Conservation (phyloP, 2,113 vertebrate genomes). For the Stegastes partitus region DNA sequence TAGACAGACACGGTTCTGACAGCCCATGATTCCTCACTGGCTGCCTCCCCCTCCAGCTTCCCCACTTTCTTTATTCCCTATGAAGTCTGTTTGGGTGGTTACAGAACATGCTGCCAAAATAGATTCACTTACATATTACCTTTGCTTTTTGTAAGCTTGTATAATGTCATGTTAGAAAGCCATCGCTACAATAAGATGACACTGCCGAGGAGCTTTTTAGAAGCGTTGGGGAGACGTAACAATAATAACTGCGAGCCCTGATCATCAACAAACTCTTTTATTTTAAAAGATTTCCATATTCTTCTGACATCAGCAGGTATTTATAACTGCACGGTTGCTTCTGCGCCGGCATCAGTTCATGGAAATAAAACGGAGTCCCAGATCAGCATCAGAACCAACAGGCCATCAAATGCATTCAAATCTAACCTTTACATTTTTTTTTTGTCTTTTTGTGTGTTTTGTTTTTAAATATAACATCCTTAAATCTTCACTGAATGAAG, state of each 20-base stretch:
- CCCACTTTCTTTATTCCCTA: slow-evolving; percentile 77
- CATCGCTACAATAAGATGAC: slow-evolving; percentile 76
- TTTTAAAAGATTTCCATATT: slow-evolving; percentile 52
- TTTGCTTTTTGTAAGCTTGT: slow-evolving; percentile 79
- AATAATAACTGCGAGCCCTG: slow-evolving; percentile 65
- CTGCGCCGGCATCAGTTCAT: slow-evolving; percentile 15
- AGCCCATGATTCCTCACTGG: slow-evolving; percentile 75
- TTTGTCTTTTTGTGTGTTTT: neutral
- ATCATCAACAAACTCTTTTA: slow-evolving; percentile 70
- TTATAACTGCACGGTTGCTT: slow-evolving; percentile 46
- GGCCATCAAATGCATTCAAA: slow-evolving; percentile 61
- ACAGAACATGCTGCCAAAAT: slow-evolving; percentile 80
- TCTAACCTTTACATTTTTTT: slow-evolving; percentile 68
- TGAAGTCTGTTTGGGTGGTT: slow-evolving; percentile 81
- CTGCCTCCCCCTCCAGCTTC: slow-evolving; percentile 72
- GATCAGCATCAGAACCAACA: slow-evolving; percentile 42
- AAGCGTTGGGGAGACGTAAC: slow-evolving; percentile 51
- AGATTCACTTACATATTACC: slow-evolving; percentile 80
- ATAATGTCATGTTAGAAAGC: slow-evolving; percentile 81
- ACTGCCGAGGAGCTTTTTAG: slow-evolving; percentile 63
- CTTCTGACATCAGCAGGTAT: slow-evolving; percentile 62
- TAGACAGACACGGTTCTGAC: slow-evolving; percentile 84
- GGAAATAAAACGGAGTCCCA: slow-evolving; percentile 18
- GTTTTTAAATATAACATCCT: slow-evolving; percentile 32
- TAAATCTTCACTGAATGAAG: slow-evolving; percentile 43